Conservation (phyloP, 2,113 vertebrate genomes). For the Hippopotamus amphibius region DNA sequence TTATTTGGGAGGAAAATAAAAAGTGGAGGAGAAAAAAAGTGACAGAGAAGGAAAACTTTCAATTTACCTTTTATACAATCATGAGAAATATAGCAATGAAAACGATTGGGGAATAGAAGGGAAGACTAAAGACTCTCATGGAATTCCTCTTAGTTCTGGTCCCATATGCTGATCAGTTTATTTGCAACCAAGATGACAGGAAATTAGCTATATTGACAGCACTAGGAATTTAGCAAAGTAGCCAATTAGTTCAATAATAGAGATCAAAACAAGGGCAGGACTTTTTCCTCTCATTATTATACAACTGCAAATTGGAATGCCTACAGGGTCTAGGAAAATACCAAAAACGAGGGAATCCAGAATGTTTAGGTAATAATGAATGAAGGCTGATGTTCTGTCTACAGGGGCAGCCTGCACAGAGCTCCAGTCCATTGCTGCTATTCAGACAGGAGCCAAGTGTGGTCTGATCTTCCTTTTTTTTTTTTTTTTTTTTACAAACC, state of each 20-base stretch:
- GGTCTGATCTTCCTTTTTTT: neutral
- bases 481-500: neutral
- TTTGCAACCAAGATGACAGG: neutral
- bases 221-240: neutral
- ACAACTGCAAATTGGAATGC: neutral
- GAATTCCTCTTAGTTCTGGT: neutral
- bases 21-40: neutral
- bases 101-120: fast-evolving
- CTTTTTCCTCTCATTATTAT: neutral
- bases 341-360: fast-evolving
- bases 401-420: fast-evolving
- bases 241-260: neutral
- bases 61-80: neutral
- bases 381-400: neutral
- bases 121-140: fast-evolving
- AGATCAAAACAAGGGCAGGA: neutral
- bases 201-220: neutral
- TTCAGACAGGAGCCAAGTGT: fast-evolving
- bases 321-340: neutral
- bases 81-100: neutral
- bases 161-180: too few relatives aligned
- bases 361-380: neutral
- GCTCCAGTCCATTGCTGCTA: too few relatives aligned
- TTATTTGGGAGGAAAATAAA: neutral
- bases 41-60: neutral